Evolutionary conservation across 2,888 invertebrate species (phyloP).

Genomic region (Catocala fraxini): DNA sequence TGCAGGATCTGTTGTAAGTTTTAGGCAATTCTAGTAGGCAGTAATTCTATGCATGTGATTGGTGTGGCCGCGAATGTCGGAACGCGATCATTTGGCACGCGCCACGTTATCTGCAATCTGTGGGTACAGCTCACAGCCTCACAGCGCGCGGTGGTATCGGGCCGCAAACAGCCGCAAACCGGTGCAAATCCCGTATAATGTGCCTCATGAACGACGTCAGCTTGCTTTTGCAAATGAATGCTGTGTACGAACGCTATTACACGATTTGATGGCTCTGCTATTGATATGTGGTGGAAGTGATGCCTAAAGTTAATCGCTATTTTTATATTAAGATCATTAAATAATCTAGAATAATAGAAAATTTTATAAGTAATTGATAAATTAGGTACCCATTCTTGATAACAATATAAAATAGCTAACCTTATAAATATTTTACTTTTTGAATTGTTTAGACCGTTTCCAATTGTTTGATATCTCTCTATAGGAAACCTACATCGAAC

Average conservation of each 20-base stretch:
- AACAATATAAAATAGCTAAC: too few species aligned
- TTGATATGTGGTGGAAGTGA: background rate
- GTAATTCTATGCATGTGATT: conserved; percentile 33
- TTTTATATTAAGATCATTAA: too few species aligned
- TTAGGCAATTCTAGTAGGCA: conserved; percentile 23
- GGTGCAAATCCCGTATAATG: conserved; percentile 59
- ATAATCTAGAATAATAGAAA: too few species aligned
- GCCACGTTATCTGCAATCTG: conserved; percentile 65
- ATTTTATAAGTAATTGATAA: too few species aligned
- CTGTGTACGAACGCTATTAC: conserved; percentile 37
- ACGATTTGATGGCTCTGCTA: conserved; percentile 18
- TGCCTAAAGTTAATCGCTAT: background rate
- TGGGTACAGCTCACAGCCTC: conserved; percentile 43
- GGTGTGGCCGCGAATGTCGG: conserved; percentile 64
- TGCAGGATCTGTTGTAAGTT: background rate
- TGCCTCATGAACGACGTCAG: conserved; percentile 38
- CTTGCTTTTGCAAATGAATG: conserved; percentile 42
- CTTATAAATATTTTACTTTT: too few species aligned
- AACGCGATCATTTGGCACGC: conserved; percentile 70
- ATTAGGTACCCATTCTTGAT: too few species aligned
- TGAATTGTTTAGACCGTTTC: too few species aligned
- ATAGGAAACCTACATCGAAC: too few species aligned
- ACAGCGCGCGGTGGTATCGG: conserved; percentile 35
- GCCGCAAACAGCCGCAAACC: conserved; percentile 48
- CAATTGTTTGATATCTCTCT: too few species aligned